These are phyloP conservation scores for Pteropus alecto DNA, from an alignment of 2,113 vertebrate genomes.

Conservation along the genomic window DNA sequence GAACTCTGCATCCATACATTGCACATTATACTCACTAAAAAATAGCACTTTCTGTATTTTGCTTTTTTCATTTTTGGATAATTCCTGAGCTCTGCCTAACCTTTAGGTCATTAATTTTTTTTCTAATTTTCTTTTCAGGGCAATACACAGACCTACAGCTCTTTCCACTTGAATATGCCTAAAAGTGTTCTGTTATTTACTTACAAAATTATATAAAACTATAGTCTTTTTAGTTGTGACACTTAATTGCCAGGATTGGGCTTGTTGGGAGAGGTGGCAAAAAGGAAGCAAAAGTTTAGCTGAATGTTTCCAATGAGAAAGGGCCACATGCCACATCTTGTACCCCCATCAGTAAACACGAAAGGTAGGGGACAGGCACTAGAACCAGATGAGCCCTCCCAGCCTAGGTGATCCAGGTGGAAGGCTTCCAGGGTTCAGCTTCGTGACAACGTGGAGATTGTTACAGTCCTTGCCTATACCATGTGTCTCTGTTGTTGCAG, in stretches of 20 bases:
- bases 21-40: constrained; percentile 60
- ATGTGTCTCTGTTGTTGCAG: constrained; percentile 63
- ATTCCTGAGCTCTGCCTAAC: constrained; percentile 79
- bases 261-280: neutral
- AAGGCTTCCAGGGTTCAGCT: constrained; percentile 62
- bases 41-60: constrained; percentile 60
- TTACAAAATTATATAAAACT: constrained; percentile 79
- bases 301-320: constrained; percentile 29
- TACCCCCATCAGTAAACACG: constrained; percentile 50
- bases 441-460: constrained; percentile 48
- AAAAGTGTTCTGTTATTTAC: constrained; percentile 60
- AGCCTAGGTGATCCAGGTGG: constrained; percentile 48
- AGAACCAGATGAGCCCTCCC: constrained; percentile 31
- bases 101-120: constrained; percentile 61
- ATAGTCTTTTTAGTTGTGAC: constrained; percentile 54
- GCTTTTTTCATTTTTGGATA: constrained; percentile 71
- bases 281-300: neutral
- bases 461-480: neutral
- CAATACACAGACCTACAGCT: constrained; percentile 54
- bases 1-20: constrained; percentile 74
- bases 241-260: neutral
- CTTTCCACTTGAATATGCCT: constrained; percentile 19
- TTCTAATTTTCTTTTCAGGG: constrained; percentile 50
- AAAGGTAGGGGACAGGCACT: constrained; percentile 69
- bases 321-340: constrained; percentile 58